A percentile compares a stretch with the other conserved stretches of the same genome.
Evolutionary conservation across 2,113 vertebrate genomes (phyloP).

Genomic region (Channa argus): DNA sequence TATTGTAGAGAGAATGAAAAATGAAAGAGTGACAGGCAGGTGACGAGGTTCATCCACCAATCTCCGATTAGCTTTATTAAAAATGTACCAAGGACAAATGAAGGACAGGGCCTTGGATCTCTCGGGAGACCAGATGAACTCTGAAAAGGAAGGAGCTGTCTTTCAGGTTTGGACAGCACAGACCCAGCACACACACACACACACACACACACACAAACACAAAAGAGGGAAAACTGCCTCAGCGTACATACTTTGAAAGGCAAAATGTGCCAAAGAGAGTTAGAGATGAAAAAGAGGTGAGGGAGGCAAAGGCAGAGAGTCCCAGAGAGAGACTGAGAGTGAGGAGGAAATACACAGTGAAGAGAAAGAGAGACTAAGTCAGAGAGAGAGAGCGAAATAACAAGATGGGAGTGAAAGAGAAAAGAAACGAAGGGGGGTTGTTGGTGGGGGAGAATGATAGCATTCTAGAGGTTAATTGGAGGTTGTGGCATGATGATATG

Average conservation of each 20-base stretch:
- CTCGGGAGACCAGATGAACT: conserved; percentile 66
- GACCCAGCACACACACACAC: conserved; percentile 17
- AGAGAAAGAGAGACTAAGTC: conserved; percentile 39
- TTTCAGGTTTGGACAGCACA: conserved; percentile 65
- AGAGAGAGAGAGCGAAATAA: conserved; percentile 6
- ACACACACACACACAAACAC: conserved; percentile 15
- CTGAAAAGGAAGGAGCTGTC: conserved; percentile 58
- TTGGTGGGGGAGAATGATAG: conserved; percentile 15
- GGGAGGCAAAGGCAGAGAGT: conserved; percentile 67
- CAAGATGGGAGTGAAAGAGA: not conserved
- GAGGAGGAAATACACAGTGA: conserved; percentile 39
- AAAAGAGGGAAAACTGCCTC: conserved; percentile 43
- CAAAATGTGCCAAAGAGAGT: conserved; percentile 72
- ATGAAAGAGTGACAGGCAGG: conserved; percentile 74
- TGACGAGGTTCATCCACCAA: conserved; percentile 72
- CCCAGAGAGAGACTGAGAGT: conserved; percentile 62
- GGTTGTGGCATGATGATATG: conserved; percentile 78
- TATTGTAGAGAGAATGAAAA: conserved; percentile 58
- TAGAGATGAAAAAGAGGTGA: conserved; percentile 77
- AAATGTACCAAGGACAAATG: conserved; percentile 79
- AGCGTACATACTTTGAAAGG: conserved; percentile 63
- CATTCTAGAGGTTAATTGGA: conserved; percentile 79
- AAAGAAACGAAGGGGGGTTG: not conserved
- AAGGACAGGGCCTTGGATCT: conserved; percentile 64
- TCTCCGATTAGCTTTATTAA: conserved; percentile 80